Percentiles rank a stretch among this genome's conserved stretches.
These are phyloP conservation scores for Pristionchus mayeri DNA, from an alignment of 2,888 invertebrate genomes.

Conservation along the genomic window DNA sequence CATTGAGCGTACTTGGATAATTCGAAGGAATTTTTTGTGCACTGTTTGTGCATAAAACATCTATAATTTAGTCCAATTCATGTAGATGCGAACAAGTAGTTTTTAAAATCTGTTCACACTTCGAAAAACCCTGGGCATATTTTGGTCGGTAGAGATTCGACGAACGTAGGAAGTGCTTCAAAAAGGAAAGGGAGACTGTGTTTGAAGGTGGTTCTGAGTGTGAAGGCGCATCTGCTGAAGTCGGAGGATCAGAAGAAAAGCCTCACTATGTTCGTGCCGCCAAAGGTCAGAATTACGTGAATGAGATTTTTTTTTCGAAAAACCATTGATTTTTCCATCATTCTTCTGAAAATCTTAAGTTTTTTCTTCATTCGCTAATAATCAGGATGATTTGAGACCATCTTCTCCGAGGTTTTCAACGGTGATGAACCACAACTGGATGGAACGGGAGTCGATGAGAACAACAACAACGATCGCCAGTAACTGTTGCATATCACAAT, in stretches of 20 bases:
- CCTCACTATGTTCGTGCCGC: not conserved
- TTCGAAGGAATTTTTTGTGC: not conserved
- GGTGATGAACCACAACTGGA: not conserved
- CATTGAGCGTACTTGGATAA: not conserved
- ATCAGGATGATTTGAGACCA: not conserved
- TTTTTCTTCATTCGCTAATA: not conserved
- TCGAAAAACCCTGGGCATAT: too few species aligned
- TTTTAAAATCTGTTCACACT: too few species aligned
- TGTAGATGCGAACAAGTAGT: too few species aligned
- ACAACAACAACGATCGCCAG: not conserved
- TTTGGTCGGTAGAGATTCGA: too few species aligned
- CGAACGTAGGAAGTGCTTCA: too few species aligned
- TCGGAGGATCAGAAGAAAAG: not conserved
- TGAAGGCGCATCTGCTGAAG: not conserved
- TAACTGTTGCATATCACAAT: not conserved
- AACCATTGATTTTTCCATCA: not conserved
- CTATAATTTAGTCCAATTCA: too few species aligned
- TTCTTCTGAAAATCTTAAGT: not conserved
- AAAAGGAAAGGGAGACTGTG: too few species aligned
- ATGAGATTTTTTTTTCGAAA: not conserved
- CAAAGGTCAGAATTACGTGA: not conserved
- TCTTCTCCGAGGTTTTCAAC: not conserved
- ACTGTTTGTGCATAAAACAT: too few species aligned
- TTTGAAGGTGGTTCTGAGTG: not conserved
- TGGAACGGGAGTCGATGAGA: not conserved